Evolutionary conservation across 2,888 invertebrate genomes (phyloP), one percentile per base, ranked within the genome.

Genomic region (Myopa tessellatipennis): DNA sequence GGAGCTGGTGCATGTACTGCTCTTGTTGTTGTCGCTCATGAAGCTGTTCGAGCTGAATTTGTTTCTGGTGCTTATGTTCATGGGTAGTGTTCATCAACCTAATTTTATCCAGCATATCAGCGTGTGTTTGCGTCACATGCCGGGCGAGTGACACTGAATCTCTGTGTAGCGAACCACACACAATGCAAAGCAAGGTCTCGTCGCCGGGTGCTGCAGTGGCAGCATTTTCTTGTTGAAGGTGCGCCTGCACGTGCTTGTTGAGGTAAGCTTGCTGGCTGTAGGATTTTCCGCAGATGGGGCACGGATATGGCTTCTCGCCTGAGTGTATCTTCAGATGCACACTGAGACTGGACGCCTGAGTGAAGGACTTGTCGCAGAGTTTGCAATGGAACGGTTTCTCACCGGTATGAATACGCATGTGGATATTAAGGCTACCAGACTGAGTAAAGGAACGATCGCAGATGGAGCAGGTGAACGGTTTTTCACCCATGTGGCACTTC

Each of bases 401-500:
- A 6, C 88, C 89, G 0, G 89, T 89, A 71, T 89, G 89, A 38
- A 89, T 89, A 16, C 89, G 84, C 88, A 89, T 89, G 80, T 89
- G 89, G 8, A 89, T 89, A 76, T 89, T 89, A 12, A 89, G 83
- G 77, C 88, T 88, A 65, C 89, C 89, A 0, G 89, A 88, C 80
- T 89, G 89, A 0, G 89, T 89, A 79, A 89, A 89, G n/a, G 88
- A 88, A 68, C 89, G 87, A 82, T 89, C 88, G 79, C 89, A 89
- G 52, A 89, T 83, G 36, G 88, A 88, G 78, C 89, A 89, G 67
- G 88, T 88, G 74, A 89, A 90, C 0, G 90, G 90, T 76, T 90
- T 89, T 79, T 90, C 90, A 14, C 90, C 90, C 83, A 89, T 88
- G 76, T 90, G 90, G 34, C 86, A 86, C 78, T 90, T 89, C 88